Conservation (phyloP, 1,140 invertebrate genomes). For the Trigoniulus corallinus region DNA sequence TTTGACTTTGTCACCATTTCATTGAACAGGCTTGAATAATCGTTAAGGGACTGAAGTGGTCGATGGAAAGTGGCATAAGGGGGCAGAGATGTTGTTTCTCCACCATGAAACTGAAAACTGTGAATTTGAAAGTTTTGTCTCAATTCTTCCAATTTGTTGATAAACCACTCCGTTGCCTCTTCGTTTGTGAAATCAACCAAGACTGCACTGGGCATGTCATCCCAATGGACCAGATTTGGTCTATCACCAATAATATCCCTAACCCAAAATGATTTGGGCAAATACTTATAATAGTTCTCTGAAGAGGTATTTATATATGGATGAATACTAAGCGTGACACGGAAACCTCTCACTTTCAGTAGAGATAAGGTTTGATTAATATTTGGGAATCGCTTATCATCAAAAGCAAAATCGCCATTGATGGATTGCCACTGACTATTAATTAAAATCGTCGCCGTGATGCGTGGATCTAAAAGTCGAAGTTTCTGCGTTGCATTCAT, state of each 20-base stretch:
- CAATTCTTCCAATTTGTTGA: conserved; percentile 49
- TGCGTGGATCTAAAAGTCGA: conserved; percentile 3
- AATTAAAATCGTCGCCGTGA: conserved; percentile 29
- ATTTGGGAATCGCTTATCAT: conserved; percentile 40
- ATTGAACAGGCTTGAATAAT: conserved; percentile 47
- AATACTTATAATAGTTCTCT: conserved; percentile 35
- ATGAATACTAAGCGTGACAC: conserved; percentile 16
- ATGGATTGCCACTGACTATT: conserved; percentile 33
- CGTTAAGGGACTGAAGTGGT: conserved; percentile 54
- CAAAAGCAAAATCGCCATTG: conserved; percentile 33
- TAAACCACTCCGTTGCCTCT: conserved; percentile 57
- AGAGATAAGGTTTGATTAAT: conserved; percentile 58
- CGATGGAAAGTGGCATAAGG: conserved; percentile 55
- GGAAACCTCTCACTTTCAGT: conserved; percentile 34
- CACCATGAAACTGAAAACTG: conserved; percentile 77
- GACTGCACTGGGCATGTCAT: conserved; percentile 52
- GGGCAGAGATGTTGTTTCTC: conserved; percentile 71
- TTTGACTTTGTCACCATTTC: conserved; percentile 26
- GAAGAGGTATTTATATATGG: conserved; percentile 13
- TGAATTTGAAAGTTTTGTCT: conserved; percentile 60
- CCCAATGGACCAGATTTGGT: conserved; percentile 31
- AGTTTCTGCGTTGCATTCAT: not conserved
- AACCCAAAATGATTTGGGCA: conserved; percentile 55
- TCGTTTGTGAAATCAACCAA: conserved; percentile 72
- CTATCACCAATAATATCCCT: conserved; percentile 38